Percentiles rank a stretch among this genome's conserved stretches.
phyloP scores from a whole-genome alignment of 2,888 invertebrate genomes.

The Bombyx huttoni region DNA sequence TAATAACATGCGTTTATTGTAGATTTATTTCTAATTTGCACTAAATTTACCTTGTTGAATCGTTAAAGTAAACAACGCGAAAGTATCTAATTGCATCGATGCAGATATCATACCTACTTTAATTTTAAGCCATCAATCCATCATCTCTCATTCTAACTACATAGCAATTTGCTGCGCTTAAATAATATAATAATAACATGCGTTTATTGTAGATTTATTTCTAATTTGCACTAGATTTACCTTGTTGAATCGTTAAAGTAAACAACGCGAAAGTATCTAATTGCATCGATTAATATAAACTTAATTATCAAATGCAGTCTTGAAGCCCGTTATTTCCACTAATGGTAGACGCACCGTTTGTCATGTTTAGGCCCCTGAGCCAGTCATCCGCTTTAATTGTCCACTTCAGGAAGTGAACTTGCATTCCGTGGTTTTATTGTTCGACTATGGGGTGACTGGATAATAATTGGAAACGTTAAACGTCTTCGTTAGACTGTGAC shows the following conservation, averaged over 20 bases:
- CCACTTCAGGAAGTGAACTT: slow-evolving; percentile 53
- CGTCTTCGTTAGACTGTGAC: background rate
- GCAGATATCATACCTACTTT: no score
- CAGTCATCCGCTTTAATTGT: slow-evolving; percentile 52
- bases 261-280: background rate
- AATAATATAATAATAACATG: no score
- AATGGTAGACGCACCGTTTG: slow-evolving; percentile 11
- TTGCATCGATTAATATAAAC: background rate
- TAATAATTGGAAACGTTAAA: slow-evolving; percentile 30
- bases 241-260: background rate
- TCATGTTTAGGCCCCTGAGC: slow-evolving; percentile 22
- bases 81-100: no score
- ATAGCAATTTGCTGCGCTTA: no score
- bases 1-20: no score
- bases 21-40: no score
- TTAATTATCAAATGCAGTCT: background rate
- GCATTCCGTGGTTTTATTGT: slow-evolving; percentile 46
- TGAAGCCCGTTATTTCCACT: background rate
- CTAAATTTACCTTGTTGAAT: background rate
- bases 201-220: no score
- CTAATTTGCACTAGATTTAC: no score
- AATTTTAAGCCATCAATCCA: no score
- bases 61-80: background rate
- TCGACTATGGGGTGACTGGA: slow-evolving; percentile 33
- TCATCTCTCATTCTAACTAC: no score